Evolutionary conservation across 2,888 invertebrate genomes (phyloP), one percentile per base, ranked within the genome.

Genomic region (Oxyscelio sp.): DNA sequence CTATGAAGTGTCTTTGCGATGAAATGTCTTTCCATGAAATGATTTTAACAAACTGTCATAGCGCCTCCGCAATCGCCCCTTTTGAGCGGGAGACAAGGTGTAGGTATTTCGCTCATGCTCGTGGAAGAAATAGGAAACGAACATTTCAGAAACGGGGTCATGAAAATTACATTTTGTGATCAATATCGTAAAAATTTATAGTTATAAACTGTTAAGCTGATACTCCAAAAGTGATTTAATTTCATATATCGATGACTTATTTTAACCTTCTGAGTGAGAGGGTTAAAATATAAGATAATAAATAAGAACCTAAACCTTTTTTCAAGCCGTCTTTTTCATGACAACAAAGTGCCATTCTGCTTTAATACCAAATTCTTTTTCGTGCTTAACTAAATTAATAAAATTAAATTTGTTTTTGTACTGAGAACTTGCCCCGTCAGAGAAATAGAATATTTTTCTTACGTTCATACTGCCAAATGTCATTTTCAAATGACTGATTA

Each of bases 101-200:
- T 43, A 31, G 63, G 56, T 15, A 68, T 73, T 52, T 71, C 48
- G 83, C 80, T 66, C 81, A 83, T 85, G 84, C 79, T 83, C 82
- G 73, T 19, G 45, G 63, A 88, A 88, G 89, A 92, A 93, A 93
- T 93, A 90, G 93, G 93, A 90, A 93, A 91, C 87, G 88, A 89
- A 85, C 90, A 89, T 90, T 92, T 90, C 88, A 87, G 91, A 89
- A 94, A 93, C 93, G 92, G 90, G 93, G 93, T 92, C 93, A 93
- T 89, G 93, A 93, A 93, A 93, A 93, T 93, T 93, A 92, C 92
- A 92, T 93, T 93, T 93, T 91, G 91, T 89, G 91, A 93, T 93
- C 91, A 92, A 91, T 91, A 89, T 85, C 87, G 87, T n/a, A n/a
- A n/a, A n/a, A n/a, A n/a, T n/a, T n/a, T n/a, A n/a, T n/a, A n/a